Evolutionary conservation across 2,113 vertebrate genomes (phyloP).

Genomic region (Brachionichthys hirsutus): DNA sequence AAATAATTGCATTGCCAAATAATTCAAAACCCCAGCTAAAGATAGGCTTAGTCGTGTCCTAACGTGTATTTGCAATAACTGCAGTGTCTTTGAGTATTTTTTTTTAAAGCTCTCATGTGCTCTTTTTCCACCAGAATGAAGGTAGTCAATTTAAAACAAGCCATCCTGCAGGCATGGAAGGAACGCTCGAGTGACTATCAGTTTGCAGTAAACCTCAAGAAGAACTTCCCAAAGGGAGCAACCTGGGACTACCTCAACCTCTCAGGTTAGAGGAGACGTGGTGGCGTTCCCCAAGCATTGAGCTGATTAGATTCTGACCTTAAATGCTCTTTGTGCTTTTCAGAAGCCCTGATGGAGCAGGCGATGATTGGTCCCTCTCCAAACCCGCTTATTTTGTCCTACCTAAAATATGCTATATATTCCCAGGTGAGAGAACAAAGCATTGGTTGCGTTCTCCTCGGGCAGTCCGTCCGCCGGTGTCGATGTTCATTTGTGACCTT

Average conservation of each 20-base stretch:
- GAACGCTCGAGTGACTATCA: conserved; percentile 97
- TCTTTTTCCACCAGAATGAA: conserved; percentile 78
- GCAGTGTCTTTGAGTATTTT: background rate
- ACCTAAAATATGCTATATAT: conserved; percentile 96
- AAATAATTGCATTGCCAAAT: background rate
- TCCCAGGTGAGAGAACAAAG: conserved; percentile 86
- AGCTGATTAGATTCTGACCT: background rate
- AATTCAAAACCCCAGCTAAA: background rate
- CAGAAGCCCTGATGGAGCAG: conserved; percentile 96
- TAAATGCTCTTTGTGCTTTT: conserved; percentile 35
- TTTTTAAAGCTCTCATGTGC: background rate
- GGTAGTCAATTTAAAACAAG: conserved; percentile 96
- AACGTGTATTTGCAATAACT: background rate
- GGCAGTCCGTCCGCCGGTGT: background rate
- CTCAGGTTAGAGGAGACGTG: conserved; percentile 79
- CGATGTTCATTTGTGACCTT: conserved; percentile 1
- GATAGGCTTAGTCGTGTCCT: background rate
- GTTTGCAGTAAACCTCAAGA: conserved; percentile 97
- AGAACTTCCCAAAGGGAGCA: conserved; percentile 92
- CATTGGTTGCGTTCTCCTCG: background rate
- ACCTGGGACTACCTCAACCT: conserved; percentile 97
- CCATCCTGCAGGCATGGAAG: conserved; percentile 96
- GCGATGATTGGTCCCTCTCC: conserved; percentile 96
- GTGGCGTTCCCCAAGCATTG: background rate
- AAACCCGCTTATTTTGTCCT: conserved; percentile 95